Conservation (phyloP, 2,888 invertebrate genomes). For the Perizoma flavofasciatum region DNA sequence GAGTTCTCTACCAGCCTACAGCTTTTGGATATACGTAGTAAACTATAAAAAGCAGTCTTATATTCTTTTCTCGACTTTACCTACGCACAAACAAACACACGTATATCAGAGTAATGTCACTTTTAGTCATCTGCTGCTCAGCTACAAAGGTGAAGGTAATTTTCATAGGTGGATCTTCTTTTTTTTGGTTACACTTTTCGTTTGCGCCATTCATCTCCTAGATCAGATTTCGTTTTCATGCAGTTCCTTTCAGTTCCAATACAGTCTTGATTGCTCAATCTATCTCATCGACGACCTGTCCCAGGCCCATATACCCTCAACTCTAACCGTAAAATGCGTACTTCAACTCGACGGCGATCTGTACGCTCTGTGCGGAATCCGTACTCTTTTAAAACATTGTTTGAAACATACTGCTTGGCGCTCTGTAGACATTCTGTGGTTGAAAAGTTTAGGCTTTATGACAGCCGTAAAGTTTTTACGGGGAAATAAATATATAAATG, state of each 20-base stretch:
- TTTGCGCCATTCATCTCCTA: too few species aligned
- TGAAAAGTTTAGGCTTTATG: constrained; percentile 37
- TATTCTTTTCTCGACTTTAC: constrained; percentile 6
- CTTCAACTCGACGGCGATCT: neutral
- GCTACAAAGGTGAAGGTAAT: too few species aligned
- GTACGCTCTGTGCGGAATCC: neutral
- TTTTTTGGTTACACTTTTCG: too few species aligned
- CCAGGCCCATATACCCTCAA: too few species aligned
- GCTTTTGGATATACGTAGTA: too few species aligned
- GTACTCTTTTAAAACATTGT: constrained; percentile 30
- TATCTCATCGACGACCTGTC: too few species aligned
- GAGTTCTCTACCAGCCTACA: constrained; percentile 22
- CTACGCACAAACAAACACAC: neutral
- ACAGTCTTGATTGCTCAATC: too few species aligned
- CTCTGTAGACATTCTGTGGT: constrained; percentile 29
- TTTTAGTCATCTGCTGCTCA: neutral
- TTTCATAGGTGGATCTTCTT: too few species aligned
- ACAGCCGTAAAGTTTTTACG: constrained; percentile 33
- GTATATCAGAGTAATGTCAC: neutral
- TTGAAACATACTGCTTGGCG: constrained; percentile 8
- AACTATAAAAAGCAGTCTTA: too few species aligned
- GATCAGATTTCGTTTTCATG: too few species aligned
- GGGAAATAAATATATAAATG: constrained; percentile 31
- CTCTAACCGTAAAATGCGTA: too few species aligned
- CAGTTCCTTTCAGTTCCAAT: too few species aligned